Evolutionary conservation across 2,113 vertebrate species (phyloP).

Genomic region (Ciconia boyciana): DNA sequence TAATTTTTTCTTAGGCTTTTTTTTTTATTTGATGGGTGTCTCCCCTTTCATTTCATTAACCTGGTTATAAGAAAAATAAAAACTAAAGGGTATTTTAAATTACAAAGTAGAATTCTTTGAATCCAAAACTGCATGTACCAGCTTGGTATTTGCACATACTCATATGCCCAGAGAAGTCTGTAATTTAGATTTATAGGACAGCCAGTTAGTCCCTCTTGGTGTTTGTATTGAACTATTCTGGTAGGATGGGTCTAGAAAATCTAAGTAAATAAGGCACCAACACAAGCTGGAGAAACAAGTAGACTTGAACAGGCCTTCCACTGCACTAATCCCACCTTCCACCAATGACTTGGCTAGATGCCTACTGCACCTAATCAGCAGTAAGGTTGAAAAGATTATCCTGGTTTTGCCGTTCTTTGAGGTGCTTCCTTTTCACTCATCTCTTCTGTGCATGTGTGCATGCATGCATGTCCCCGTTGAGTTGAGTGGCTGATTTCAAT

Average conservation of each 20-base stretch:
- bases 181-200: background rate
- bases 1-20: background rate
- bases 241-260: background rate
- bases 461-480: accelerated
- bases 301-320: background rate
- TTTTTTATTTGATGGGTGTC: background rate
- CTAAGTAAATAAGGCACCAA: background rate
- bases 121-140: background rate
- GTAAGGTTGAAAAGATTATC: background rate
- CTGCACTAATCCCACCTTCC: background rate
- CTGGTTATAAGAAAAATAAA: background rate
- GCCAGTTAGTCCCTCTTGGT: background rate
- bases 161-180: background rate
- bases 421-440: background rate
- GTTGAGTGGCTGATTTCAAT: accelerated
- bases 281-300: background rate
- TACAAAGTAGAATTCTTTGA: background rate
- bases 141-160: background rate
- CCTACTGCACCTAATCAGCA: background rate
- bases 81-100: background rate
- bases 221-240: background rate
- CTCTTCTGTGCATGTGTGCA: background rate
- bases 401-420: background rate
- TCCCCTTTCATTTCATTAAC: background rate
- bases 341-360: background rate